Evolutionary conservation across 2,888 invertebrate species (phyloP).

Genomic region (Hymenopus coronatus): DNA sequence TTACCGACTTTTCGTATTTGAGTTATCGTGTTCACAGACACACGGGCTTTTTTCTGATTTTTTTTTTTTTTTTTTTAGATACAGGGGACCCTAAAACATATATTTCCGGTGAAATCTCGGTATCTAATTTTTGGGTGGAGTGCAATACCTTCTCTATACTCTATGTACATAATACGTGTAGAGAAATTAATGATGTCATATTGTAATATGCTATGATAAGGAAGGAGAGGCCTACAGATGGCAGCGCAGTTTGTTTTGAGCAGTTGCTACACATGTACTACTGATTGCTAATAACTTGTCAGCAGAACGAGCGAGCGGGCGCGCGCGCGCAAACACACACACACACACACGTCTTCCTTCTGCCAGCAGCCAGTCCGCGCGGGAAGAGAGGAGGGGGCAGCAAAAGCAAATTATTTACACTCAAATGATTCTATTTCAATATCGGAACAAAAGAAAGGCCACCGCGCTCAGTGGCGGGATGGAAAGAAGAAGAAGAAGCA

Average conservation of each 20-base stretch:
- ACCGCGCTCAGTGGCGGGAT: slow-evolving; percentile 33
- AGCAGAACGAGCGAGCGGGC: slow-evolving; percentile 37
- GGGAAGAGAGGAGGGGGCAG: slow-evolving; percentile 30
- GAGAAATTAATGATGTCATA: too few species aligned
- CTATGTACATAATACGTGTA: too few species aligned
- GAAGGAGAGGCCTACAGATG: not conserved
- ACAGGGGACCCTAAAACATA: too few species aligned
- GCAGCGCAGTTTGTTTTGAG: not conserved
- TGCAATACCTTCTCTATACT: too few species aligned
- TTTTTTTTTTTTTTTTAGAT: too few species aligned
- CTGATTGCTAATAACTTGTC: slow-evolving; percentile 35
- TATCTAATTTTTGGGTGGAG: too few species aligned
- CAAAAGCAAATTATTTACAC: slow-evolving; percentile 68
- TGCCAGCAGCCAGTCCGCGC: slow-evolving; percentile 13
- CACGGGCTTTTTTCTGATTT: too few species aligned
- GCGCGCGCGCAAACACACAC: slow-evolving; percentile 37
- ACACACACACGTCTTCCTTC: slow-evolving; percentile 14
- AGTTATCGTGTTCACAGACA: too few species aligned
- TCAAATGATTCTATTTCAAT: slow-evolving; percentile 70
- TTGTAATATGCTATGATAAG: too few species aligned
- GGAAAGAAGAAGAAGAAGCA: slow-evolving; percentile 15
- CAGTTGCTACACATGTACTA: slow-evolving; percentile 10
- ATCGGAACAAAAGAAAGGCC: slow-evolving; percentile 58
- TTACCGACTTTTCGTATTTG: too few species aligned
- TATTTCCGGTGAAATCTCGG: too few species aligned